phyloP scores from a whole-genome alignment of 2,797 vertebrate species.

The Tiaroga cobitis region DNA sequence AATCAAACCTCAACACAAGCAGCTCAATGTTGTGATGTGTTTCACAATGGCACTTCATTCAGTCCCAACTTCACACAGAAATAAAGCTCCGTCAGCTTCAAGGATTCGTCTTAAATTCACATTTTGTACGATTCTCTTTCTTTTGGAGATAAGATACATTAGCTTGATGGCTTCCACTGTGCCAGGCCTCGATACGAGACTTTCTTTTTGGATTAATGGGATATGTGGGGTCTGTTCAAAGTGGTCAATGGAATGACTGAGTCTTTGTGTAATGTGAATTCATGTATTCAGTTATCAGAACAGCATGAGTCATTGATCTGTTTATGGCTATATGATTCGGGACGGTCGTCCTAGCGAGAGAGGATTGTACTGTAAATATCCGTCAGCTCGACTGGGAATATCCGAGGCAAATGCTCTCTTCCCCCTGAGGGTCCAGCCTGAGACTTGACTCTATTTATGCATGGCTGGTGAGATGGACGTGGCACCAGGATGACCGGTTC shows the following conservation, averaged over 20 bases:
- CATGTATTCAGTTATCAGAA: conserved; percentile 71
- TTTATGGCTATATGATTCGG: conserved; percentile 60
- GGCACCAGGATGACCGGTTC: conserved; percentile 53
- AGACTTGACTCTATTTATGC: conserved; percentile 53
- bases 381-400: conserved; percentile 52
- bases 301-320: conserved; percentile 70
- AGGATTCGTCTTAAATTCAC: conserved; percentile 31
- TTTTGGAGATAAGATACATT: conserved; percentile 38
- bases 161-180: conserved; percentile 45
- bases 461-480: conserved; percentile 36
- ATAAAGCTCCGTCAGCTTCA: conserved; percentile 30
- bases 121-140: conserved; percentile 30
- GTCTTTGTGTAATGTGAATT: conserved; percentile 67
- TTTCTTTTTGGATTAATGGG: conserved; percentile 33
- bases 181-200: conserved; percentile 24
- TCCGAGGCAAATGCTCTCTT: conserved; percentile 49
- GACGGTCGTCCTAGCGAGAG: conserved; percentile 43
- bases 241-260: conserved; percentile 63
- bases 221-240: conserved; percentile 43
- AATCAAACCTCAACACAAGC: conserved; percentile 46
- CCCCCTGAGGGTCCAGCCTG: conserved; percentile 45
- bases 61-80: conserved; percentile 30
- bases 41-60: conserved; percentile 41
- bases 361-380: conserved; percentile 60
- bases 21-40: conserved; percentile 46